phyloP scores from a whole-genome alignment of 1,140 invertebrate species.

The Drosophila pseudoananassae region DNA sequence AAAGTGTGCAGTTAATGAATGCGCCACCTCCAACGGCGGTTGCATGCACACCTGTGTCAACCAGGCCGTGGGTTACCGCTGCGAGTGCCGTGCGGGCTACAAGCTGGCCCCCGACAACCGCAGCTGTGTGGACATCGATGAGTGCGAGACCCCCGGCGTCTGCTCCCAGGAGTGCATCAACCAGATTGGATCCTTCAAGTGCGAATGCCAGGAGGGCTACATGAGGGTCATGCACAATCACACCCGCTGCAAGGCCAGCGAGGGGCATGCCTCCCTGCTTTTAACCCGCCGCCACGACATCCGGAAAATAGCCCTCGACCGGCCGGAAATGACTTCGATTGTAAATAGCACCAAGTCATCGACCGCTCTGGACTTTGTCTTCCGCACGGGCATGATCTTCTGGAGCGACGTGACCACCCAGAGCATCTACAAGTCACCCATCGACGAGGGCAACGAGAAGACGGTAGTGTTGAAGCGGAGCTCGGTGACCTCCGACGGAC shows the following conservation, averaged over 20 bases:
- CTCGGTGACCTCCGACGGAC: constrained; percentile 94
- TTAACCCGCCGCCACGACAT: constrained; percentile 94
- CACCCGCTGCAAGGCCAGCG: constrained; percentile 93
- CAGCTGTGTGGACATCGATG: constrained; percentile 95
- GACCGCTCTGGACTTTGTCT: constrained; percentile 95
- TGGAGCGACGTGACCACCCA: constrained; percentile 96
- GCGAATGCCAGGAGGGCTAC: constrained; percentile 95
- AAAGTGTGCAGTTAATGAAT: constrained; percentile 91
- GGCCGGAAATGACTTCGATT: constrained; percentile 94
- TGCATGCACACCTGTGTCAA: constrained; percentile 93
- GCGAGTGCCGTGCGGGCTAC: constrained; percentile 91
- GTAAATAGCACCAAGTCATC: constrained; percentile 94
- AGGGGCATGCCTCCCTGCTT: constrained; percentile 93
- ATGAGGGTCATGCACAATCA: constrained; percentile 91
- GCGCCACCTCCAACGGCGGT: constrained; percentile 91
- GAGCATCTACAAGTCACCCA: constrained; percentile 97
- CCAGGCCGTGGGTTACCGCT: constrained; percentile 90
- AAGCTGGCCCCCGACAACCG: constrained; percentile 88
- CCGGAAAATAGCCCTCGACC: constrained; percentile 94
- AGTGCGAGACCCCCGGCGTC: constrained; percentile 93
- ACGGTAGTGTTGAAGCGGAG: constrained; percentile 92
- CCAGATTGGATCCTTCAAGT: constrained; percentile 96
- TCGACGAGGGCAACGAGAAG: constrained; percentile 94
- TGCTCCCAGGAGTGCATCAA: constrained; percentile 98
- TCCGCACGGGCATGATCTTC: constrained; percentile 95